These are phyloP conservation scores for Solenodon paradoxus DNA, from an alignment of 2,113 vertebrate genomes.

Conservation along the genomic window DNA sequence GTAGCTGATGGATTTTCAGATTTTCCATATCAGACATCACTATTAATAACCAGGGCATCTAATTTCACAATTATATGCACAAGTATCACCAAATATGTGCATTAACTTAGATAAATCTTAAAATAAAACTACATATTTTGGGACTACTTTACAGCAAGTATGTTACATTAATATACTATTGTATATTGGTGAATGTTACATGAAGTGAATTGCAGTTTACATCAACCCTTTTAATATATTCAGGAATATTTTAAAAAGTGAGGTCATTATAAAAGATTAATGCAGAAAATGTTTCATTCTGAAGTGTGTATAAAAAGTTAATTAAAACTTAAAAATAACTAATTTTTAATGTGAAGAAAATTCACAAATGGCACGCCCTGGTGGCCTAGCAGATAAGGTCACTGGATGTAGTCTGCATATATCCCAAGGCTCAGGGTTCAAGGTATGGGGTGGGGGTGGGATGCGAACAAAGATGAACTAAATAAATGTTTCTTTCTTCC, in stretches of 20 bases:
- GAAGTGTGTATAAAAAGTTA: background rate
- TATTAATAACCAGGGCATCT: background rate
- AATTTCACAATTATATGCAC: background rate
- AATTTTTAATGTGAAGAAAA: constrained; percentile 10
- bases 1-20: background rate
- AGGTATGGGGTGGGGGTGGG: too few species aligned
- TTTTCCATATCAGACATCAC: background rate
- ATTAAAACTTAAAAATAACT: background rate
- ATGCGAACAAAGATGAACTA: too few species aligned
- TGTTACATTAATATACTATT: background rate
- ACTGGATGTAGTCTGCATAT: too few species aligned
- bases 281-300: background rate
- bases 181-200: too few species aligned
- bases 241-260: background rate
- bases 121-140: background rate
- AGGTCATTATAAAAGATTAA: background rate
- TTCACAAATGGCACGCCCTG: too few species aligned
- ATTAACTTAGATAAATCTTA: background rate
- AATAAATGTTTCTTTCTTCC: too few species aligned
- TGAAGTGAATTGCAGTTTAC: background rate
- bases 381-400: too few species aligned
- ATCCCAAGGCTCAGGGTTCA: too few species aligned
- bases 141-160: background rate
- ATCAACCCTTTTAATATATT: background rate
- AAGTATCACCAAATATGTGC: background rate